Conservation (phyloP, 2,113 vertebrate genomes). For the Alosa alosa region DNA sequence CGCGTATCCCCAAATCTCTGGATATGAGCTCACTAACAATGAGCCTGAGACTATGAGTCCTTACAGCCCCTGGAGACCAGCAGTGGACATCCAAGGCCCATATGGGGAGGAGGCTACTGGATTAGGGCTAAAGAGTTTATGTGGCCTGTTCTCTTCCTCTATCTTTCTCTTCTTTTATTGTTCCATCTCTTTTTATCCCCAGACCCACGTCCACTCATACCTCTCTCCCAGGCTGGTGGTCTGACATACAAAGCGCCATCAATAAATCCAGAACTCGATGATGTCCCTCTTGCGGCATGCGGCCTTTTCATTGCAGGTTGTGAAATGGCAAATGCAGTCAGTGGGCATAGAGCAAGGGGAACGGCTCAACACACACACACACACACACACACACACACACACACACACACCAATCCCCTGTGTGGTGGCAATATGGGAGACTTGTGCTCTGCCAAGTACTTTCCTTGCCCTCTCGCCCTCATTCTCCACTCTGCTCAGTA, state of each 20-base stretch:
- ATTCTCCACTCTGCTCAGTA: background rate
- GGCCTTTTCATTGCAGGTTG: background rate
- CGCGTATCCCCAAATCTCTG: slow-evolving; percentile 27
- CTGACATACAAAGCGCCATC: slow-evolving; percentile 4
- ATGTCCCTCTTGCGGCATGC: background rate
- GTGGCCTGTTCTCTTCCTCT: slow-evolving; percentile 41
- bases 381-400: background rate
- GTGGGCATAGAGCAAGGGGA: no score
- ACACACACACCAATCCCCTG: background rate
- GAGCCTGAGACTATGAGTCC: slow-evolving; percentile 68
- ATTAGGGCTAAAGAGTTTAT: slow-evolving; percentile 60
- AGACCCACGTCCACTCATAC: background rate
- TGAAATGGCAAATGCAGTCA: background rate
- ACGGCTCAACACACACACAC: no score
- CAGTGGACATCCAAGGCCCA: slow-evolving; percentile 46
- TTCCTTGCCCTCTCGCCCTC: background rate
- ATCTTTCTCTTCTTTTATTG: slow-evolving; percentile 40
- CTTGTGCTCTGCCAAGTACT: background rate
- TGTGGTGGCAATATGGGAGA: background rate
- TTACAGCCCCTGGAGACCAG: slow-evolving; percentile 51
- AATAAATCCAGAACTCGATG: slow-evolving; percentile 11
- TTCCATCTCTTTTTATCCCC: slow-evolving; percentile 23
- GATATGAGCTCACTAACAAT: slow-evolving; percentile 64
- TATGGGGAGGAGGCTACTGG: slow-evolving; percentile 58
- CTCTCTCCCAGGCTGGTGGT: background rate